A percentile compares a stretch with the other conserved stretches of the same genome.
These are phyloP conservation scores for Pristiophorus japonicus DNA, from an alignment of 2,113 vertebrate species.

Conservation along the genomic window DNA sequence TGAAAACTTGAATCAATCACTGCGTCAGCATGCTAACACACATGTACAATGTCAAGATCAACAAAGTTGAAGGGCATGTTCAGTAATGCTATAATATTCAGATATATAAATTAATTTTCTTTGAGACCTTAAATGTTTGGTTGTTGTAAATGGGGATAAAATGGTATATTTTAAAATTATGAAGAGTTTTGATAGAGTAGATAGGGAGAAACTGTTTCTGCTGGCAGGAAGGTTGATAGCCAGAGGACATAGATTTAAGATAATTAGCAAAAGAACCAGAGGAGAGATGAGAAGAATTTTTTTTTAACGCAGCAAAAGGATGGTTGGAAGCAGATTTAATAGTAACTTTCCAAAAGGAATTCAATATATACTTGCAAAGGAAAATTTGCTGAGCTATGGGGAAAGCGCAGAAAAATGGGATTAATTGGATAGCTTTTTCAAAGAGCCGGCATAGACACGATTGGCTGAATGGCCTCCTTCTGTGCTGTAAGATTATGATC, in stretches of 20 bases:
- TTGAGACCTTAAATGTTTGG: background rate
- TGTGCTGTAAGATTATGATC: no score
- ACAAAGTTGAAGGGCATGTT: conserved; percentile 31
- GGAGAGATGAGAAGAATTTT: background rate
- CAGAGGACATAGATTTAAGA: background rate
- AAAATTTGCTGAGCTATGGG: background rate
- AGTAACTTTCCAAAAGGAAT: background rate
- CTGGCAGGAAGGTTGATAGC: no score
- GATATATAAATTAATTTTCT: background rate
- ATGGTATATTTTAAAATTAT: background rate
- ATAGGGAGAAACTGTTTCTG: background rate
- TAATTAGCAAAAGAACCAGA: background rate
- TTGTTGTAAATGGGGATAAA: background rate
- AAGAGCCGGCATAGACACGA: no score
- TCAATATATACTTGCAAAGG: background rate
- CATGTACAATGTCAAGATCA: background rate
- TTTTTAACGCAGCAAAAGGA: background rate
- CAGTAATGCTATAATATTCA: background rate
- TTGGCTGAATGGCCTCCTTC: no score
- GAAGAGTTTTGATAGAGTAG: background rate
- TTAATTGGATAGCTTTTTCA: background rate
- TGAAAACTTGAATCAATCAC: conserved; percentile 31
- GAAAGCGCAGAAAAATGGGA: background rate
- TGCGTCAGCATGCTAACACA: background rate
- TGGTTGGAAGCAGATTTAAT: background rate